Percentiles rank a stretch among this genome's conserved stretches.
Evolutionary conservation across 2,888 invertebrate species (phyloP).

Genomic region (Acholoe squamosa): DNA sequence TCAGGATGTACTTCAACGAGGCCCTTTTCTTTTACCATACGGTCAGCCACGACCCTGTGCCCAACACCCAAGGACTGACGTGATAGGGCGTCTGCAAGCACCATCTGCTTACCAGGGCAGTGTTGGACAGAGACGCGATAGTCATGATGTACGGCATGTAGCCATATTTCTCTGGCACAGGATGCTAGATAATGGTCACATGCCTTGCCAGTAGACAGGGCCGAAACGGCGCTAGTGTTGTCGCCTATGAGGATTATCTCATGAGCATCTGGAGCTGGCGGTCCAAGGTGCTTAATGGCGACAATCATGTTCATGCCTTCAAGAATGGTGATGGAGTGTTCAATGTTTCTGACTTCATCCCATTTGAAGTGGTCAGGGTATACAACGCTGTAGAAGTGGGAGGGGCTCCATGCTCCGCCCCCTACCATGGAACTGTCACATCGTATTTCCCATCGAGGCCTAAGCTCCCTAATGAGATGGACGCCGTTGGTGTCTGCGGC

Average conservation of each 20-base stretch:
- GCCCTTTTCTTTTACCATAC: background rate
- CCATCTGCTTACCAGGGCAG: background rate
- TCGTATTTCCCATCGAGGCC: background rate
- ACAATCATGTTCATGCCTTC: background rate
- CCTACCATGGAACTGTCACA: background rate
- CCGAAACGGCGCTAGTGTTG: background rate
- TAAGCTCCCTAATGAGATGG: background rate
- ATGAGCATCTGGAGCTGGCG: background rate
- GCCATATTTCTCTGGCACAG: background rate
- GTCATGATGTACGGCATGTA: background rate
- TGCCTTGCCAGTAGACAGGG: background rate
- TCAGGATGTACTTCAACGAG: background rate
- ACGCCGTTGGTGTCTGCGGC: background rate
- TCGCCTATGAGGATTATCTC: background rate
- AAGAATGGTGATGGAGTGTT: background rate
- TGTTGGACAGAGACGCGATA: background rate
- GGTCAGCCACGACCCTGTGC: background rate
- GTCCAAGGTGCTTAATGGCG: background rate
- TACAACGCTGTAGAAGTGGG: background rate
- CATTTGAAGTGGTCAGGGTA: background rate
- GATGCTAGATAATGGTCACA: background rate
- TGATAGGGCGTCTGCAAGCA: background rate
- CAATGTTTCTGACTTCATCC: too few species aligned
- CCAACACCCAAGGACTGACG: background rate
- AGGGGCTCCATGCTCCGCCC: background rate